Evolutionary conservation across 2,797 vertebrate species (phyloP).

Genomic region (Apogon hyalosoma): DNA sequence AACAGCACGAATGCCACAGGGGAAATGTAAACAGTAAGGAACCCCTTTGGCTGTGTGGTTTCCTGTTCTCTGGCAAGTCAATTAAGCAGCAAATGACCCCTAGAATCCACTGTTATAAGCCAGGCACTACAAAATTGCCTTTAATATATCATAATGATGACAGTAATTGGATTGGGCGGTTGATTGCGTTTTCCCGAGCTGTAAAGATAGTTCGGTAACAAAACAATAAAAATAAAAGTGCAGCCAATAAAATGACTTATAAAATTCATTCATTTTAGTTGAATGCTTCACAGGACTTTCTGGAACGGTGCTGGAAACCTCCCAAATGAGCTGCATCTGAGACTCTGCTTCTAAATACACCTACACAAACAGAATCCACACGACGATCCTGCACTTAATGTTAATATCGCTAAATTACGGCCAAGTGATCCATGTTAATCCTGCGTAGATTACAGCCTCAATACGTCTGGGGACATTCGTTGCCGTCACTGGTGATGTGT

Average conservation of each 20-base stretch:
- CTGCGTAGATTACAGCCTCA: conserved; percentile 10
- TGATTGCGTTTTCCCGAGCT: conserved; percentile 73
- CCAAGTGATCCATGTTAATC: conserved; percentile 17
- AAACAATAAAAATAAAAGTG: conserved; percentile 61
- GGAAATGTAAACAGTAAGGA: conserved; percentile 73
- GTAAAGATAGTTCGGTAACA: conserved; percentile 58
- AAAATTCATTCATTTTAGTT: conserved; percentile 42
- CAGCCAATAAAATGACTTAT: conserved; percentile 42
- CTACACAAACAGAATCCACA: background rate
- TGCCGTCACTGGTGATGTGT: conserved; percentile 1
- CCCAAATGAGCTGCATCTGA: background rate
- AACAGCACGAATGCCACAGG: conserved; percentile 57
- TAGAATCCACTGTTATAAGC: conserved; percentile 79
- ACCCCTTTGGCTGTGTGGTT: conserved; percentile 67
- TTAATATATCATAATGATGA: conserved; percentile 85
- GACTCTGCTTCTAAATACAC: background rate
- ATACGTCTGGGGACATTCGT: background rate
- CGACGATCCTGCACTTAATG: background rate
- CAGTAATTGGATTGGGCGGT: conserved; percentile 80
- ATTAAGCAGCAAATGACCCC: conserved; percentile 87
- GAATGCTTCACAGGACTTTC: background rate
- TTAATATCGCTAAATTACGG: background rate
- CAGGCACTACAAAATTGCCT: conserved; percentile 72
- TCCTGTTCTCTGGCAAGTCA: conserved; percentile 79
- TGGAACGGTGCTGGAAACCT: background rate